phyloP scores from a whole-genome alignment of 2,113 vertebrate species.

The Carassius gibelio region DNA sequence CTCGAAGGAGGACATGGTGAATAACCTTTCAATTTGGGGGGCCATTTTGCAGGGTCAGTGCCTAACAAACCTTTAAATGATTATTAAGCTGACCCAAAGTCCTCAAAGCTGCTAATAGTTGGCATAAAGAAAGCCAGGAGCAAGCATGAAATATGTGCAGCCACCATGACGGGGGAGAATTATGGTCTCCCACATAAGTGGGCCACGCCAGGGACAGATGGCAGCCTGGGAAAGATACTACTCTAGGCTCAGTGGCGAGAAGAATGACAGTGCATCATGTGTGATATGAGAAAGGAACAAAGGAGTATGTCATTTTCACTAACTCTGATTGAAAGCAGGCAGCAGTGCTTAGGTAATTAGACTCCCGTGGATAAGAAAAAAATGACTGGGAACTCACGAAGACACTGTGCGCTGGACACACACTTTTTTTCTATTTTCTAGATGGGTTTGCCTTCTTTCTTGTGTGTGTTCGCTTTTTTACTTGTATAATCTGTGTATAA shows the following conservation, averaged over 20 bases:
- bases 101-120: conserved; percentile 66
- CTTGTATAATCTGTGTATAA: conserved; percentile 7
- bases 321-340: conserved; percentile 61
- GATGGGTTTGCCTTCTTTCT: conserved; percentile 22
- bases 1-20: conserved; percentile 43
- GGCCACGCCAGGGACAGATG: conserved; percentile 70
- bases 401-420: conserved; percentile 16
- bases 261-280: conserved; percentile 68
- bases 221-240: conserved; percentile 65
- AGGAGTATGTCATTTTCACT: conserved; percentile 62
- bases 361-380: conserved; percentile 59
- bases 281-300: conserved; percentile 64
- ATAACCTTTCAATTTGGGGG: conserved; percentile 45
- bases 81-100: conserved; percentile 56
- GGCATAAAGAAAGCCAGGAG: conserved; percentile 68
- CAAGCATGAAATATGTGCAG: conserved; percentile 77
- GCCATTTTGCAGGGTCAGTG: conserved; percentile 49
- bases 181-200: conserved; percentile 65
- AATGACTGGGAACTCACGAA: conserved; percentile 52
- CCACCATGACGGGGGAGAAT: conserved; percentile 73
- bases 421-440: conserved; percentile 39
- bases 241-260: conserved; percentile 58
- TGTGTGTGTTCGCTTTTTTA: conserved; percentile 12
- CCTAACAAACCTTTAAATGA: conserved; percentile 68
- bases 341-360: conserved; percentile 63